These are phyloP conservation scores for Notolepis coatsorum DNA, from an alignment of 2,797 vertebrate species.

Conservation along the genomic window DNA sequence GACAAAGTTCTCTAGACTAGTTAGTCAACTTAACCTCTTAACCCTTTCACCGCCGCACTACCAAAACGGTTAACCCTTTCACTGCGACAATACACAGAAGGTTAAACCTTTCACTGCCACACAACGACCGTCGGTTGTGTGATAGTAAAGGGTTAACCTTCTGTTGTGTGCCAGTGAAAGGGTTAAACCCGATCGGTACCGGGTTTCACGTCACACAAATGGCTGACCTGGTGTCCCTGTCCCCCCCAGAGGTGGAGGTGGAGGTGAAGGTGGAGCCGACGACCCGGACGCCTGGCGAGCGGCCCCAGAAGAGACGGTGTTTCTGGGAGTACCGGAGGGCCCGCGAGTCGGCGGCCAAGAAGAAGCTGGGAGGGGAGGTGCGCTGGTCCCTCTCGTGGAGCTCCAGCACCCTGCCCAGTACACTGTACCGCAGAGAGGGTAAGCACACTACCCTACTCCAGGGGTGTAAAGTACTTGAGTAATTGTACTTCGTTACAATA, in stretches of 20 bases:
- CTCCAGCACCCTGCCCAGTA: constrained; percentile 81
- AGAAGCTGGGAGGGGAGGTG: constrained; percentile 67
- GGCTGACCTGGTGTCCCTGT: background rate
- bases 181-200: no score
- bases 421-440: constrained; percentile 78
- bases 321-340: constrained; percentile 81
- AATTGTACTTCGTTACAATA: no score
- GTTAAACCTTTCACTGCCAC: no score
- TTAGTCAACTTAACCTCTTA: no score
- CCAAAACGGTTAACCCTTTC: no score
- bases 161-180: no score
- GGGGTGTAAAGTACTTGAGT: no score
- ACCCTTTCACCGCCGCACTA: no score
- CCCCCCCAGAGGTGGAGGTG: constrained; percentile 63
- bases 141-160: no score
- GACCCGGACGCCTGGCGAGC: constrained; percentile 48
- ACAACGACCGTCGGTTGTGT: no score
- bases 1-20: no score
- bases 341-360: constrained; percentile 63
- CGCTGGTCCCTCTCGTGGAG: constrained; percentile 81
- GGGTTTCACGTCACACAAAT: constrained; percentile 24
- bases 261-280: constrained; percentile 69
- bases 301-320: constrained; percentile 72
- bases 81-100: no score
- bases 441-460: constrained; percentile 17